Conservation (phyloP, 2,888 invertebrate species). For the Iselma pallidipennis region DNA sequence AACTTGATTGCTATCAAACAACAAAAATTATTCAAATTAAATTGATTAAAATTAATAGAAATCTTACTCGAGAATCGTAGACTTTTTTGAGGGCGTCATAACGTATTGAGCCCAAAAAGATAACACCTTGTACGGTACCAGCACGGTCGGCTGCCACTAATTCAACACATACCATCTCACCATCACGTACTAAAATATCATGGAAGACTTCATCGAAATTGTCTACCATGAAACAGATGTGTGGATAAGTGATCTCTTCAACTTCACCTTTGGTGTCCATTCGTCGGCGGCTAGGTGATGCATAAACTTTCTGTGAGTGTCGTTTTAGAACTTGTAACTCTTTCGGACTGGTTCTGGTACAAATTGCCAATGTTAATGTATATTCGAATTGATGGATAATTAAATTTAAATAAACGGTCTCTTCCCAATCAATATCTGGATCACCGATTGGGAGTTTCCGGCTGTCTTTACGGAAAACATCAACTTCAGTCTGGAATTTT, state of each 20-base stretch:
- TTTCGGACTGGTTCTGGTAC: constrained; percentile 96
- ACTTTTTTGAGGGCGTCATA: constrained; percentile 97
- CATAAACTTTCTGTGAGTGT: constrained; percentile 91
- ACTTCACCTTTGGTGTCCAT: constrained; percentile 99
- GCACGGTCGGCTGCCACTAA: constrained; percentile 90
- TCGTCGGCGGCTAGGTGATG: constrained; percentile 93
- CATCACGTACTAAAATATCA: constrained; percentile 96
- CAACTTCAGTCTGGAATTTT: constrained; percentile 80
- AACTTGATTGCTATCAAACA: constrained; percentile 86
- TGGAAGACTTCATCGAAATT: constrained; percentile 99
- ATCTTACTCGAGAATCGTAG: constrained; percentile 89
- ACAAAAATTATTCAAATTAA: constrained; percentile 33
- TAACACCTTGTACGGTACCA: constrained; percentile 85
- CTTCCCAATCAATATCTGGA: constrained; percentile 98
- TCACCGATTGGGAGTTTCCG: constrained; percentile 96
- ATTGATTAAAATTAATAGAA: not conserved
- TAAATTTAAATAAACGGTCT: constrained; percentile 97
- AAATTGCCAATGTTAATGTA: constrained; percentile 95
- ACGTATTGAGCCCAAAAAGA: constrained; percentile 96
- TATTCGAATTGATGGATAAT: constrained; percentile 99
- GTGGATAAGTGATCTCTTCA: constrained; percentile 98
- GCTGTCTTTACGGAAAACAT: constrained; percentile 97
- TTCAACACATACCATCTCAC: constrained; percentile 99
- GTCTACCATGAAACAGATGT: constrained; percentile 99
- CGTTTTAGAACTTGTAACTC: constrained; percentile 94